A percentile compares a stretch with the other conserved stretches of the same genome.
These are phyloP conservation scores for Orchesella cincta DNA, from an alignment of 1,140 invertebrate genomes.

Conservation along the genomic window DNA sequence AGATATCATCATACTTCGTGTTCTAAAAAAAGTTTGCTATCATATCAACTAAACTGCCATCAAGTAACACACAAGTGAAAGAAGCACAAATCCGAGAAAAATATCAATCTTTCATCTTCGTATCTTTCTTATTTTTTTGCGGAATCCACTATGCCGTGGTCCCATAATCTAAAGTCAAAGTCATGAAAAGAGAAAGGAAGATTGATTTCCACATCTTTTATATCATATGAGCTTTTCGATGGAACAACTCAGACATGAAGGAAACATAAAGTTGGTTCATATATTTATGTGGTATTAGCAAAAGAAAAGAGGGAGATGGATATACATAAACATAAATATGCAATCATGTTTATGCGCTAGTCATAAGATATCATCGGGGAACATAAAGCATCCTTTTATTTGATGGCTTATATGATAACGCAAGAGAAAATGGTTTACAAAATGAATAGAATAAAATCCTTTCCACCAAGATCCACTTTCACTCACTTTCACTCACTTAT, in stretches of 20 bases:
- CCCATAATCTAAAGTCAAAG: background rate
- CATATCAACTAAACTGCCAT: background rate
- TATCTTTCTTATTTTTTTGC: background rate
- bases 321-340: background rate
- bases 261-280: background rate
- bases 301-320: background rate
- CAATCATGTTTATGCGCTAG: background rate
- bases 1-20: background rate
- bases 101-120: background rate
- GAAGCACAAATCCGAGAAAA: background rate
- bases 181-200: conserved; percentile 16
- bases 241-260: background rate
- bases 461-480: background rate
- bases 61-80: background rate
- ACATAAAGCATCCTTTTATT: conserved; percentile 4
- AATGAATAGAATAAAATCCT: background rate
- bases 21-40: background rate
- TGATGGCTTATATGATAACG: conserved; percentile 16
- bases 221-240: background rate
- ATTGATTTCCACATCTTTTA: conserved; percentile 1
- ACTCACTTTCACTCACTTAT: background rate
- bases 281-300: background rate
- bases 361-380: background rate
- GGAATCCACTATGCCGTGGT: background rate
- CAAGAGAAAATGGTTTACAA: background rate